Percentiles rank a stretch among this genome's conserved stretches.
Conservation (phyloP, 2,797 vertebrate species). For the Erpetoichthys calabaricus region DNA sequence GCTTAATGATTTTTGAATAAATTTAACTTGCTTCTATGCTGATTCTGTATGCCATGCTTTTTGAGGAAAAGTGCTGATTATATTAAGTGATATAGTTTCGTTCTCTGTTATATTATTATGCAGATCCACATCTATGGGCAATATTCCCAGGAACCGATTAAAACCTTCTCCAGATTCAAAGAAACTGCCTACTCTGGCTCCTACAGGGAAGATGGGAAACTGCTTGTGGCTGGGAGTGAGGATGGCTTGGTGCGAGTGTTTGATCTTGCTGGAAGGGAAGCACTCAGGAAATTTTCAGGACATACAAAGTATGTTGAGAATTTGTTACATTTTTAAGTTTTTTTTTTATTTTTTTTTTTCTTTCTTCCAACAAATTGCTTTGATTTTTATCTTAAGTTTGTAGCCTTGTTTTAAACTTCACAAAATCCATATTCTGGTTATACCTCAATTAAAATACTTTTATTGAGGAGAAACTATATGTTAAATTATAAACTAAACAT, state of each 20-base stretch:
- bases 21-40: no score
- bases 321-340: not conserved
- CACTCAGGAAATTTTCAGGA: constrained; percentile 72
- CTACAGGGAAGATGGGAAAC: constrained; percentile 71
- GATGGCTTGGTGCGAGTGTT: constrained; percentile 69
- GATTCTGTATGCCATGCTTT: no score
- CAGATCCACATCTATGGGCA: constrained; percentile 85
- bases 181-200: constrained; percentile 76
- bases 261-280: constrained; percentile 64
- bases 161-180: constrained; percentile 76
- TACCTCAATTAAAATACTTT: no score
- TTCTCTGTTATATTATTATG: constrained; percentile 18
- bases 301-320: constrained; percentile 66
- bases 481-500: no score
- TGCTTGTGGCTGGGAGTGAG: constrained; percentile 79
- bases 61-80: not conserved
- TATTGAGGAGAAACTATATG: no score
- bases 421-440: no score
- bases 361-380: accelerated
- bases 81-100: not conserved
- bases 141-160: constrained; percentile 80
- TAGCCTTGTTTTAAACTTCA: constrained; percentile 2
- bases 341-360: not conserved
- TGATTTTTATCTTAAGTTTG: constrained; percentile 4
- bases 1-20: no score